phyloP scores from a whole-genome alignment of 2,888 invertebrate species.

The Chesias legatella region DNA sequence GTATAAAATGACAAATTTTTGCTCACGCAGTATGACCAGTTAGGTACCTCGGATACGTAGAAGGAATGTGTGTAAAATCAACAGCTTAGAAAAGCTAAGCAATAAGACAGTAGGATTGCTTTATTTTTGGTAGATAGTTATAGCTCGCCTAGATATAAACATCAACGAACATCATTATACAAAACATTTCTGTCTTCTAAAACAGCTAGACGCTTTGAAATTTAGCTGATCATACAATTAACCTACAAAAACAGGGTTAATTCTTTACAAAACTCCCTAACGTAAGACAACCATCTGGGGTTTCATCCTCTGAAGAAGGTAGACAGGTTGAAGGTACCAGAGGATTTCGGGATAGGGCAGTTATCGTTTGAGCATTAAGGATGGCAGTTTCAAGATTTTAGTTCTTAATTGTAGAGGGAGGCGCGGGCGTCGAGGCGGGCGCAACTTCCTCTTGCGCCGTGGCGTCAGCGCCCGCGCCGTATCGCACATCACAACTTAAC shows the following conservation, averaged over 20 bases:
- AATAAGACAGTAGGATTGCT: too few relatives aligned
- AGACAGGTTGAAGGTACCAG: slow-evolving; percentile 48
- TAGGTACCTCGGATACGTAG: too few relatives aligned
- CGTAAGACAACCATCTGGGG: slow-evolving; percentile 39
- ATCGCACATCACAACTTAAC: slow-evolving; percentile 83
- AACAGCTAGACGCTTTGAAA: too few relatives aligned
- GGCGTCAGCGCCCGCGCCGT: slow-evolving; percentile 68
- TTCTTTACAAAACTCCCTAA: slow-evolving; percentile 37
- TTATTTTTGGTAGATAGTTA: too few relatives aligned
- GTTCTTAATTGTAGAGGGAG: slow-evolving; percentile 73
- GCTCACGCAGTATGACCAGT: too few relatives aligned
- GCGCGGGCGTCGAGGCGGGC: slow-evolving; percentile 70
- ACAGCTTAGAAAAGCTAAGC: too few relatives aligned
- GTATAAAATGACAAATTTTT: too few relatives aligned
- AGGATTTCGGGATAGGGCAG: slow-evolving; percentile 61
- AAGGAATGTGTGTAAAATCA: too few relatives aligned
- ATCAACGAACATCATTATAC: too few relatives aligned
- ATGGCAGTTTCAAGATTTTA: slow-evolving; percentile 66
- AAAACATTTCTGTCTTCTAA: too few relatives aligned
- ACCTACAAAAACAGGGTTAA: slow-evolving; percentile 27
- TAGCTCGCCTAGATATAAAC: too few relatives aligned
- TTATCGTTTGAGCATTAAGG: slow-evolving; percentile 63
- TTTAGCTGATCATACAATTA: not conserved
- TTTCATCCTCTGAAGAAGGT: slow-evolving; percentile 44
- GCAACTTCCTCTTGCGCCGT: slow-evolving; percentile 60